phyloP scores from a whole-genome alignment of 1,140 invertebrate species.

The Pseudoatta argentina region DNA sequence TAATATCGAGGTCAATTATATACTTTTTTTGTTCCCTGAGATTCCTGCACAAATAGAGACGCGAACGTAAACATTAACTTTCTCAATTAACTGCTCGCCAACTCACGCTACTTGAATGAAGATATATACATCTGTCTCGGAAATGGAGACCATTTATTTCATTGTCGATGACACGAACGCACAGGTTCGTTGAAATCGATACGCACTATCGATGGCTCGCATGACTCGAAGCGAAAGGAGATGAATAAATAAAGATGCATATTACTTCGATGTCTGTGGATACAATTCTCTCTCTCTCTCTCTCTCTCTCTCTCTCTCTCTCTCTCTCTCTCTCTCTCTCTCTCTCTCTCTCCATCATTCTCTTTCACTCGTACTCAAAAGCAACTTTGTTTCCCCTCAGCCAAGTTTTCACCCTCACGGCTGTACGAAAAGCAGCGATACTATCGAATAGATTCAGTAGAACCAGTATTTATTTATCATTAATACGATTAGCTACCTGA shows the following conservation, averaged over 20 bases:
- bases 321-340: too few species aligned
- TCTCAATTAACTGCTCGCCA: conserved; percentile 56
- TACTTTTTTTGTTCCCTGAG: neutral
- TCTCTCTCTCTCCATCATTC: too few species aligned
- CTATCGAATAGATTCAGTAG: conserved; percentile 6
- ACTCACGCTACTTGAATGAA: neutral
- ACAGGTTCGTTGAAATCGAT: conserved; percentile 53
- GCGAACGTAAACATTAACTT: conserved; percentile 51
- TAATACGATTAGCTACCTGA: neutral
- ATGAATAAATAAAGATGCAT: conserved; percentile 56
- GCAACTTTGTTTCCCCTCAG: neutral
- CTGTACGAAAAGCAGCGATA: neutral
- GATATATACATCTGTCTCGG: neutral
- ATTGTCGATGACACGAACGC: conserved; percentile 42
- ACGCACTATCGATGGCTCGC: conserved; percentile 33
- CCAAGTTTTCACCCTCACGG: conserved; percentile 1
- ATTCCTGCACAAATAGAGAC: neutral
- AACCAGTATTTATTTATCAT: conserved; percentile 6
- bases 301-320: too few species aligned
- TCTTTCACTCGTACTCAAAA: conserved; percentile 33
- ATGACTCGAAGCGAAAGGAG: conserved; percentile 19
- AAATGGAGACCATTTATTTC: conserved; percentile 36
- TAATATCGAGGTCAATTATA: conserved; percentile 68
- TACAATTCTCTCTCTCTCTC: neutral
- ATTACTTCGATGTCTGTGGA: conserved; percentile 28